phyloP scores from a whole-genome alignment of 2,113 vertebrate genomes.

The Nibea albiflora region DNA sequence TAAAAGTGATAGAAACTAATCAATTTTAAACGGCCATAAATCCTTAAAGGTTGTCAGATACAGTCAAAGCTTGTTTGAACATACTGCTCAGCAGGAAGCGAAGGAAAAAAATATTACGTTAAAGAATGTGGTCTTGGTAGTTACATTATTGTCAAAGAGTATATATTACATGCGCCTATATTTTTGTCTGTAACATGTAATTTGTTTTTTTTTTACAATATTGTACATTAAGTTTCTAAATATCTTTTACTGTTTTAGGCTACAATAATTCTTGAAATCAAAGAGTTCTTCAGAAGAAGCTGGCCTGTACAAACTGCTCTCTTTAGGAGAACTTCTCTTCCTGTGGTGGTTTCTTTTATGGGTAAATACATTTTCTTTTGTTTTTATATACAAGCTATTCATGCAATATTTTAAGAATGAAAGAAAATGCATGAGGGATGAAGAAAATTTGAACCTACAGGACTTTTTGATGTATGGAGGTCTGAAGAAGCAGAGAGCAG shows the following conservation, averaged over 20 bases:
- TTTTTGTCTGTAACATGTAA: slow-evolving; percentile 13
- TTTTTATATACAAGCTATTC: slow-evolving; percentile 10
- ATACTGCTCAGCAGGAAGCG: not conserved
- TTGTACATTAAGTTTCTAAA: not conserved
- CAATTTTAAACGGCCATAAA: not conserved
- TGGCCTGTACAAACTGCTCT: not conserved
- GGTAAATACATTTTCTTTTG: slow-evolving; percentile 4
- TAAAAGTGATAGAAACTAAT: not conserved
- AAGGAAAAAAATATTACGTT: not conserved
- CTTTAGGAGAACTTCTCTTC: slow-evolving; percentile 10
- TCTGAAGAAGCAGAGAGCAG: not conserved
- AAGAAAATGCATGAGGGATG: slow-evolving; percentile 6
- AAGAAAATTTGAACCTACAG: not conserved
- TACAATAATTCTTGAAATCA: not conserved
- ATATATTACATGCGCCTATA: not conserved
- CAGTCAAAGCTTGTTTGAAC: not conserved
- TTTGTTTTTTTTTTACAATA: slow-evolving; percentile 32
- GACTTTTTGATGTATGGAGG: not conserved
- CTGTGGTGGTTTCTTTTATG: slow-evolving; percentile 33
- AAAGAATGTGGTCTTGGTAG: not conserved
- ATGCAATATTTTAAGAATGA: slow-evolving; percentile 21
- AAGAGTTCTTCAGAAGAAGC: not conserved
- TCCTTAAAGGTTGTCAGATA: not conserved
- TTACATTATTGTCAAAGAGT: slow-evolving; percentile 5
- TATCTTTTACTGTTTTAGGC: slow-evolving; percentile 23